Conservation (phyloP, 2,113 vertebrate species). For the Chloropsis hardwickii region DNA sequence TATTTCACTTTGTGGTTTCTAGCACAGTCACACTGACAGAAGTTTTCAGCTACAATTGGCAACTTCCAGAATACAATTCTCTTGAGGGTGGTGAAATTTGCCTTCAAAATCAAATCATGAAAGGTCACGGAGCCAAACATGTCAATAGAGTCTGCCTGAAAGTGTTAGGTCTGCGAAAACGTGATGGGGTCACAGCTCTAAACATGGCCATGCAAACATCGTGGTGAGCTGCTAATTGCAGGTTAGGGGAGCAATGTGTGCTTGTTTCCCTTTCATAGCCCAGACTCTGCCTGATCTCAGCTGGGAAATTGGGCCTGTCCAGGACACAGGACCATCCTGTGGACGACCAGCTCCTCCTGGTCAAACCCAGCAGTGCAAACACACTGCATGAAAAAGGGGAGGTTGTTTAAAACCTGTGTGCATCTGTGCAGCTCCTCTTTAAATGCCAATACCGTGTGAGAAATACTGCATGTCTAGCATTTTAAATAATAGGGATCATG, state of each 20-base stretch:
- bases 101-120: neutral
- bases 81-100: neutral
- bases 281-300: neutral
- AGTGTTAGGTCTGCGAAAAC: neutral
- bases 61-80: neutral
- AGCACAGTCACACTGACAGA: neutral
- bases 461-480: neutral
- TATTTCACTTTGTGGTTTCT: conserved; percentile 25
- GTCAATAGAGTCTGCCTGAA: neutral
- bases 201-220: neutral
- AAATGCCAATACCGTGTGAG: fast-evolving
- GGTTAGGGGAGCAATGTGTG: neutral
- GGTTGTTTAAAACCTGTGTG: neutral
- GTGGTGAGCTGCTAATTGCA: neutral
- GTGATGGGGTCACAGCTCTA: neutral
- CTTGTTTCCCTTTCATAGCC: neutral
- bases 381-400: neutral
- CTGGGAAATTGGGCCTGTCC: neutral
- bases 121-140: neutral
- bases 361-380: neutral
- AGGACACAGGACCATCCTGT: fast-evolving
- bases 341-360: neutral
- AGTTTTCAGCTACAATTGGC: neutral
- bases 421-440: neutral
- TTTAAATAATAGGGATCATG: neutral